These are phyloP conservation scores for Pelodytes ibericus DNA, from an alignment of 2,797 vertebrate species.

Conservation along the genomic window DNA sequence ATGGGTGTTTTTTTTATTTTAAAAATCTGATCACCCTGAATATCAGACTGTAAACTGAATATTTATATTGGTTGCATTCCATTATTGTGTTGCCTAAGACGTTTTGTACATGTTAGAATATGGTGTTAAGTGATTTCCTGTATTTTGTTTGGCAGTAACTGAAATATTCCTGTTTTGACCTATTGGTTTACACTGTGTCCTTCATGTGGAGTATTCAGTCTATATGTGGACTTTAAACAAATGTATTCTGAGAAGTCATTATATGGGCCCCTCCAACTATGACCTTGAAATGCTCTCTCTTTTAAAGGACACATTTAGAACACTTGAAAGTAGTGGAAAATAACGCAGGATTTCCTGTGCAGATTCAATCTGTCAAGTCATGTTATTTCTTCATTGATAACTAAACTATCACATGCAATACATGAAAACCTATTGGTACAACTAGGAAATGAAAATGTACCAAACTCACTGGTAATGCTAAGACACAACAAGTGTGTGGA, in stretches of 20 bases:
- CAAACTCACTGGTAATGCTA: too few species aligned
- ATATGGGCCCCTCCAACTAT: slow-evolving; percentile 20
- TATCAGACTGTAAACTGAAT: too few species aligned
- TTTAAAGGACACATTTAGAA: slow-evolving; percentile 36
- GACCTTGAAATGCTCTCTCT: slow-evolving; percentile 23
- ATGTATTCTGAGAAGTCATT: slow-evolving; percentile 19
- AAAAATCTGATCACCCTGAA: too few species aligned
- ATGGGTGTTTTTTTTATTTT: too few species aligned
- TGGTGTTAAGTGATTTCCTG: slow-evolving; percentile 17
- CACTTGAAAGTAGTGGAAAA: slow-evolving; percentile 40
- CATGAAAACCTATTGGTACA: too few species aligned
- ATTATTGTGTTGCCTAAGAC: not conserved
- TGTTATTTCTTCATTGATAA: slow-evolving; percentile 15
- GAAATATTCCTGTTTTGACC: slow-evolving; percentile 11
- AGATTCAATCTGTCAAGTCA: not conserved
- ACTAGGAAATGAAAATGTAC: too few species aligned
- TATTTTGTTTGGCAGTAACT: slow-evolving; percentile 11
- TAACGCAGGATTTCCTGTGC: slow-evolving; percentile 29
- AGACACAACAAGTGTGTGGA: too few species aligned
- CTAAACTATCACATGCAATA: too few species aligned
- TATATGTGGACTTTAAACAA: not conserved
- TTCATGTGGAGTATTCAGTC: not conserved
- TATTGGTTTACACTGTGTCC: slow-evolving; percentile 10
- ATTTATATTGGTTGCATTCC: too few species aligned
- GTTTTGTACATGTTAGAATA: slow-evolving; percentile 4